Conservation (phyloP, 2,888 invertebrate genomes). For the Saturnia japonica region DNA sequence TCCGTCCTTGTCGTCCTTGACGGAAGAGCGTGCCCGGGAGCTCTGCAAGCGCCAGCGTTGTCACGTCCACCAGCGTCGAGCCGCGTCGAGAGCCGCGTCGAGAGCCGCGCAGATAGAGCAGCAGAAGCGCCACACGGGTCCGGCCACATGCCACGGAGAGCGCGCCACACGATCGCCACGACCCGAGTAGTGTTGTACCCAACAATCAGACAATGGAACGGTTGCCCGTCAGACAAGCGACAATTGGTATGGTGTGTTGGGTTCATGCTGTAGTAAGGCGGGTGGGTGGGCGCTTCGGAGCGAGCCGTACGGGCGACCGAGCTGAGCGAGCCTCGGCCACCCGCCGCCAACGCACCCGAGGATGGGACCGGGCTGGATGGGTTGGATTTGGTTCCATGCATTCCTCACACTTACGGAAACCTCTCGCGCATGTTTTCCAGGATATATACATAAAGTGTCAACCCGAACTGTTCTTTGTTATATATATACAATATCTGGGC, state of each 20-base stretch:
- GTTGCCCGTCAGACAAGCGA: slow-evolving; percentile 83
- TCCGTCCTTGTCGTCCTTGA: slow-evolving; percentile 99
- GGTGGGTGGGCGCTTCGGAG: slow-evolving; percentile 44
- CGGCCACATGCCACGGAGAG: slow-evolving; percentile 69
- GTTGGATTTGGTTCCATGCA: slow-evolving; percentile 10
- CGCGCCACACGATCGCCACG: slow-evolving; percentile 80
- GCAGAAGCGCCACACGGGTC: slow-evolving; percentile 31
- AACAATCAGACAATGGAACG: slow-evolving; percentile 83
- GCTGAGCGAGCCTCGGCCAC: slow-evolving; percentile 46
- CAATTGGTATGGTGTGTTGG: slow-evolving; percentile 78
- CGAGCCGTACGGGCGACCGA: slow-evolving; percentile 44
- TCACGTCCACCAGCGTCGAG: slow-evolving; percentile 41
- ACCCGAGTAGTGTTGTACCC: slow-evolving; percentile 83
- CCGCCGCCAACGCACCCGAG: slow-evolving; percentile 47
- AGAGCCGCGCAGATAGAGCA: slow-evolving; percentile 31
- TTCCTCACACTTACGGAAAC: slow-evolving; percentile 25
- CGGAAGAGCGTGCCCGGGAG: slow-evolving; percentile 92
- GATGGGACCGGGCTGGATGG: slow-evolving; percentile 37
- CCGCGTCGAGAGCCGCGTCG: slow-evolving; percentile 28
- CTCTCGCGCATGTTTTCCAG: slow-evolving; percentile 50
- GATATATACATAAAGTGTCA: slow-evolving; percentile 62
- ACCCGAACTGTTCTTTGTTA: slow-evolving; percentile 61
- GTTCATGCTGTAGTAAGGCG: slow-evolving; percentile 79
- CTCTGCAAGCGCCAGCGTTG: slow-evolving; percentile 82
- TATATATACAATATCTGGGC: slow-evolving; percentile 26